Percentiles rank a stretch among this genome's conserved stretches.
These are phyloP conservation scores for Perca schrenkii DNA, from an alignment of 2,113 vertebrate species.

Conservation along the genomic window DNA sequence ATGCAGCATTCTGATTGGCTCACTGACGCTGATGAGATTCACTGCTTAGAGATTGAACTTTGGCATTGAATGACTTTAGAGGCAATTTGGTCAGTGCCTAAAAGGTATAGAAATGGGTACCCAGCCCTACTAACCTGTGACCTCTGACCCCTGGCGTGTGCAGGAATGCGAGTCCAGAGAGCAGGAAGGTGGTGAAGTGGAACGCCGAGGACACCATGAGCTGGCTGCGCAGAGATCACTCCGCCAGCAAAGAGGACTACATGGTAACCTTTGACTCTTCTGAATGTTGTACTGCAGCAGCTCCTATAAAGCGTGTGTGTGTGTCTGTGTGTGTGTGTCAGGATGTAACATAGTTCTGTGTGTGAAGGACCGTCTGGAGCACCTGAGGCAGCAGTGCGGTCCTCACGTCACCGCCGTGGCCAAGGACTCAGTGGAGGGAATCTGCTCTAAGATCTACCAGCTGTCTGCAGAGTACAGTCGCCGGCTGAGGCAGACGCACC, in stretches of 20 bases:
- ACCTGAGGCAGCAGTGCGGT: conserved; percentile 95
- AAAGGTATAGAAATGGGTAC: no score
- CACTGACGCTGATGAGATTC: no score
- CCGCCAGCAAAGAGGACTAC: conserved; percentile 98
- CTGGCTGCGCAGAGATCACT: conserved; percentile 97
- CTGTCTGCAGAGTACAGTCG: conserved; percentile 96
- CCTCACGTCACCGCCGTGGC: conserved; percentile 94
- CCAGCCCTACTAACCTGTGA: no score
- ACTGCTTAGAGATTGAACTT: no score
- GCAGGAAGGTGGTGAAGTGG: conserved; percentile 99
- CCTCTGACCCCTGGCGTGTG: background rate
- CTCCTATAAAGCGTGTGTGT: no score
- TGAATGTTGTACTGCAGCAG: no score
- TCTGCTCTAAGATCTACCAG: conserved; percentile 98
- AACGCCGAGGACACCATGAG: conserved; percentile 98
- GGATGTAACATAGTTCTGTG: background rate
- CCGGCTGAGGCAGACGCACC: conserved; percentile 92
- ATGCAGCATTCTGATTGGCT: no score
- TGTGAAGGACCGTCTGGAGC: conserved; percentile 94
- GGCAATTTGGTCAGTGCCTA: no score
- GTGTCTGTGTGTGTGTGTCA: no score
- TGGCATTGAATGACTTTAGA: no score
- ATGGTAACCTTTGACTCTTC: conserved; percentile 85
- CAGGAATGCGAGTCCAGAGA: conserved; percentile 96
- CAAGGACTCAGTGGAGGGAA: conserved; percentile 97